phyloP scores from a whole-genome alignment of 2,797 vertebrate genomes.

The Aphelocoma californica region DNA sequence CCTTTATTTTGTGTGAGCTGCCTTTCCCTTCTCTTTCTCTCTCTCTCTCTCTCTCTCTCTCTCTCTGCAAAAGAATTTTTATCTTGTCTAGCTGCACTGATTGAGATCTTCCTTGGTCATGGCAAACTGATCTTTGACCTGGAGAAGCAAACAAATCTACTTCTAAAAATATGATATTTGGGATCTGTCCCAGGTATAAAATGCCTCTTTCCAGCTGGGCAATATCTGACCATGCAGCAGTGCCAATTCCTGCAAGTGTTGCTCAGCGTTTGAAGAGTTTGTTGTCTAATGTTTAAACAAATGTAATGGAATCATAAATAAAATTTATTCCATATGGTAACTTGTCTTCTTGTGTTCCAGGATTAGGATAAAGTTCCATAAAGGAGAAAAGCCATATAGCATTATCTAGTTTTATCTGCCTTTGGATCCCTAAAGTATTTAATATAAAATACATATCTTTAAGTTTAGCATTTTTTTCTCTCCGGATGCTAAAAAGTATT shows the following conservation, averaged over 20 bases:
- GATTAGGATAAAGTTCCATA: background rate
- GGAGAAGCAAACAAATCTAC: constrained; percentile 31
- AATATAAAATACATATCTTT: background rate
- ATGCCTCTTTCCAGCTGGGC: constrained; percentile 21
- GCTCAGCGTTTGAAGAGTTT: background rate
- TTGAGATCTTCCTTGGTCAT: background rate
- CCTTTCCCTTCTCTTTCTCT: background rate
- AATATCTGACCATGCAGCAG: background rate
- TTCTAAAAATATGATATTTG: constrained; percentile 30
- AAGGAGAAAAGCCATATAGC: background rate
- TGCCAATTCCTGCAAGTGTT: constrained; percentile 20
- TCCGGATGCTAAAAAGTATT: background rate
- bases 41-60: background rate
- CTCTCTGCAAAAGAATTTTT: background rate
- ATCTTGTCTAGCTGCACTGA: background rate
- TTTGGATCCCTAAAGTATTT: background rate
- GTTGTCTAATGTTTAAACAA: constrained; percentile 30
- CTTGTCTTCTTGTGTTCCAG: background rate
- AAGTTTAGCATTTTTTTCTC: background rate
- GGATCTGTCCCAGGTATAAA: constrained; percentile 38
- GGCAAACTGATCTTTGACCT: constrained; percentile 41
- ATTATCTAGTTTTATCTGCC: background rate
- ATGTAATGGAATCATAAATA: constrained; percentile 16
- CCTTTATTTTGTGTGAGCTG: background rate
- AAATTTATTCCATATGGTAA: background rate